phyloP scores from a whole-genome alignment of 2,113 vertebrate genomes.

The Oriolus oriolus region DNA sequence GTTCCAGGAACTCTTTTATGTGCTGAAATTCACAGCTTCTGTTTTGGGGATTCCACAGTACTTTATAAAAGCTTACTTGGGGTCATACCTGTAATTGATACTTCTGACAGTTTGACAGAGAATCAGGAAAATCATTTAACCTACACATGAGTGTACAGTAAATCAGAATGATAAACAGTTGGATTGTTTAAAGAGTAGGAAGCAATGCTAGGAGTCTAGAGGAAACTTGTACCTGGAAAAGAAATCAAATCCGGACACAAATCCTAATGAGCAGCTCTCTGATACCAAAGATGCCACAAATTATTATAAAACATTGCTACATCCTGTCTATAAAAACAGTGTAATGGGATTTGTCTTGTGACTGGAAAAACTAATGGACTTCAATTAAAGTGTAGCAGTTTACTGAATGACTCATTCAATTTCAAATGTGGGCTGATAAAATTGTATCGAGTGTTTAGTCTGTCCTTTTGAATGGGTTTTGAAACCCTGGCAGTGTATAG shows the following conservation, averaged over 20 bases:
- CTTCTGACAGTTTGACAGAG: not conserved
- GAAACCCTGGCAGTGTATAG: not conserved
- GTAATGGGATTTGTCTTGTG: not conserved
- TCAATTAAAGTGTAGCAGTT: not conserved
- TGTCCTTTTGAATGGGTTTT: not conserved
- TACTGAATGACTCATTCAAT: not conserved
- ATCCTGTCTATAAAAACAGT: not conserved
- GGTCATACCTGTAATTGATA: not conserved
- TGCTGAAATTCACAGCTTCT: not conserved
- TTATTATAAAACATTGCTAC: not conserved
- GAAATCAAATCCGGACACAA: constrained; percentile 10
- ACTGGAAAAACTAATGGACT: not conserved
- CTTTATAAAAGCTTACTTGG: not conserved
- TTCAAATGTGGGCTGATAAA: not conserved
- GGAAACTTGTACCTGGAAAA: constrained; percentile 38
- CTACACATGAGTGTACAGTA: not conserved
- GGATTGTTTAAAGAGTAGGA: not conserved
- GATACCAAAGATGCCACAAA: not conserved
- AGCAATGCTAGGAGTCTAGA: not conserved
- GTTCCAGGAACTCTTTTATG: not conserved
- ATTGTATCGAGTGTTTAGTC: not conserved
- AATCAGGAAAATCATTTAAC: not conserved
- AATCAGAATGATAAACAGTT: not conserved
- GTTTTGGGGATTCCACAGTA: not conserved
- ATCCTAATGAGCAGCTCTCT: not conserved